Evolutionary conservation across 2,113 vertebrate genomes (phyloP).

Genomic region (Notiomystis cincta): DNA sequence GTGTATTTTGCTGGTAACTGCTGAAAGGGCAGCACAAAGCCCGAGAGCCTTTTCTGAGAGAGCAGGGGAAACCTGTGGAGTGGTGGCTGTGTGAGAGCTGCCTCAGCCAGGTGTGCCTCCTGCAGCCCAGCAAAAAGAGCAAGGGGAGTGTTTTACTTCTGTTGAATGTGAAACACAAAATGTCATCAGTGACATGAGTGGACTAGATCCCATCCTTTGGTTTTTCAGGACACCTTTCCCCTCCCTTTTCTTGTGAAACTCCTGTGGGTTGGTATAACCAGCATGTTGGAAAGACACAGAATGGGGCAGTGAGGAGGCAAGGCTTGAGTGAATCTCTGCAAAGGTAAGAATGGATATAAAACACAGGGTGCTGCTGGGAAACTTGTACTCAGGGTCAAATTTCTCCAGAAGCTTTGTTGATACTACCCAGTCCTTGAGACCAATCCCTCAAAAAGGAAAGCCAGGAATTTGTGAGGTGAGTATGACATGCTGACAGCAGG

Average conservation of each 20-base stretch:
- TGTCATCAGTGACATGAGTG: background rate
- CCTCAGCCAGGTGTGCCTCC: background rate
- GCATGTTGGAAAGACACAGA: fast-evolving
- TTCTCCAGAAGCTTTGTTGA: background rate
- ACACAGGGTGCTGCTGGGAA: background rate
- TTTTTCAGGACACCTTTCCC: background rate
- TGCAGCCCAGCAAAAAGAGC: background rate
- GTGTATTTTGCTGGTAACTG: background rate
- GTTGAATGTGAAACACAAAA: background rate
- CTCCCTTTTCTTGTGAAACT: background rate
- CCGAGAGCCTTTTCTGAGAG: background rate
- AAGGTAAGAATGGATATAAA: background rate
- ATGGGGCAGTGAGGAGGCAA: background rate
- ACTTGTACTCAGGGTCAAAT: background rate
- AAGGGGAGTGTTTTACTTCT: background rate
- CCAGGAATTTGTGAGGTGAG: background rate
- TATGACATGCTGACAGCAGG: background rate
- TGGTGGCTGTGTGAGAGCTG: background rate
- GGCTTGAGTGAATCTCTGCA: background rate
- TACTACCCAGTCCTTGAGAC: background rate
- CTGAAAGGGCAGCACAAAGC: background rate
- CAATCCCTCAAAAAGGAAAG: background rate
- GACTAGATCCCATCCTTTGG: background rate
- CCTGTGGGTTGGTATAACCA: background rate
- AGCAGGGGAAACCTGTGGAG: background rate